phyloP scores from a whole-genome alignment of 2,797 vertebrate genomes.

The Pseudocheirus occidentalis region DNA sequence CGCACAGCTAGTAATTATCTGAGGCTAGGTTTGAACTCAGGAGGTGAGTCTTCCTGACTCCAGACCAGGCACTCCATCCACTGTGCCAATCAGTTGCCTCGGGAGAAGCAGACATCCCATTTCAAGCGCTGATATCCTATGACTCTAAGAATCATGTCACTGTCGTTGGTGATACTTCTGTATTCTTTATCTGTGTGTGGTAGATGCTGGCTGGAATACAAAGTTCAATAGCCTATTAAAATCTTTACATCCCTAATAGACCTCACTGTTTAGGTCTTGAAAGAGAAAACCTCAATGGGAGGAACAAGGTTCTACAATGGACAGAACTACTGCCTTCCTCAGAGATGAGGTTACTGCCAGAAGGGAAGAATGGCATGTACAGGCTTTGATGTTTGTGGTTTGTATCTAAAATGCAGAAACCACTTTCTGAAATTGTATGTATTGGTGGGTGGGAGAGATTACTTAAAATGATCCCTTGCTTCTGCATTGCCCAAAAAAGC shows the following conservation, averaged over 20 bases:
- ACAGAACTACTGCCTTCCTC: neutral
- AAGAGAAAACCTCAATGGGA: conserved; percentile 3
- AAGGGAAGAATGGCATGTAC: neutral
- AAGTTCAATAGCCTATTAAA: neutral
- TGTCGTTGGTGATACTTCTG: neutral
- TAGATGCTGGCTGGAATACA: neutral
- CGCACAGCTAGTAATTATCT: neutral
- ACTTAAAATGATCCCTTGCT: neutral
- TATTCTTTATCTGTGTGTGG: neutral
- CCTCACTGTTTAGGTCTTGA: neutral
- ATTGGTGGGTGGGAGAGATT: neutral
- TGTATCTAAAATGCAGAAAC: neutral
- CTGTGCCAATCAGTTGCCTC: neutral
- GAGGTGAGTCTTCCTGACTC: neutral
- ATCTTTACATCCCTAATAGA: neutral
- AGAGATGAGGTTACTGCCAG: neutral
- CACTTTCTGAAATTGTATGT: neutral
- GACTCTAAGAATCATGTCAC: neutral
- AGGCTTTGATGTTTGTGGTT: neutral
- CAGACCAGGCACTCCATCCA: neutral
- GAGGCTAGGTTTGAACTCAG: neutral
- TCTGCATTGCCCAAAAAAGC: neutral
- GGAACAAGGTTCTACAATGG: neutral
- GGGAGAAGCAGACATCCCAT: neutral
- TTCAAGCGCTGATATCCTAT: neutral